Base-by-base conservation (phyloP, 2,797 vertebrate genomes). In the Leptodactylus fallax region DNA sequence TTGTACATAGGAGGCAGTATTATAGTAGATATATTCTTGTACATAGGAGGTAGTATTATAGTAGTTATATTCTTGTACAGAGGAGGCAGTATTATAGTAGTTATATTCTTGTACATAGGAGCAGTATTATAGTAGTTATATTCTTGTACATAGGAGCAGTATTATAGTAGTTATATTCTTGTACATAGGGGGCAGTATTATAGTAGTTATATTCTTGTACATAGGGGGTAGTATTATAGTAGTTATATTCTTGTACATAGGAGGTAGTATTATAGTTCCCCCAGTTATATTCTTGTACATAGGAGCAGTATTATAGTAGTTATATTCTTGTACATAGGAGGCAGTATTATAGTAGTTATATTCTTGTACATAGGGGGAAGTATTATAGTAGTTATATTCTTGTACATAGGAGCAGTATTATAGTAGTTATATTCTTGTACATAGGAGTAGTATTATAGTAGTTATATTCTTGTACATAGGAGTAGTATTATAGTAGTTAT, bases 151-250 rank as follows among this genome's bases (percentile, higher is more conserved):
- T 67, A 13, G 63, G 63, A 10, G 63, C 47, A 76, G 47, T 51
- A 76, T 76, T 76, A 76, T 76, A 76, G 72, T 76, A 76, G 72
- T 76, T 76, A 72, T 47, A 72, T 72, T 72, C 69, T 47, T 47
- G 16, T 72, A 67, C 13, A 67, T 67, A 67, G 65, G 23, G n/a
- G 13, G 65, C 65, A 27, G 65, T 67, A 67, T 67, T 67, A 67
- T 67, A 67, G 65, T 67, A 67, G 65, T 67, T 67, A 67, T 67
- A 67, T 67, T 67, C 65, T 67, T 27, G 12, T 67, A 67, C 4
- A 72, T 72, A 72, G 69, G 69, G 4, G n/a, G n/a, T n/a, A n/a
- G n/a, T n/a, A n/a, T n/a, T 67, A 67, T 60, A 25, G 63, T 67
- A 67, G 63, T 67, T 67, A 67, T 67, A 67, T 67, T 67, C 63